Evolutionary conservation across 2,888 invertebrate genomes (phyloP).

Genomic region (Noctua janthe): DNA sequence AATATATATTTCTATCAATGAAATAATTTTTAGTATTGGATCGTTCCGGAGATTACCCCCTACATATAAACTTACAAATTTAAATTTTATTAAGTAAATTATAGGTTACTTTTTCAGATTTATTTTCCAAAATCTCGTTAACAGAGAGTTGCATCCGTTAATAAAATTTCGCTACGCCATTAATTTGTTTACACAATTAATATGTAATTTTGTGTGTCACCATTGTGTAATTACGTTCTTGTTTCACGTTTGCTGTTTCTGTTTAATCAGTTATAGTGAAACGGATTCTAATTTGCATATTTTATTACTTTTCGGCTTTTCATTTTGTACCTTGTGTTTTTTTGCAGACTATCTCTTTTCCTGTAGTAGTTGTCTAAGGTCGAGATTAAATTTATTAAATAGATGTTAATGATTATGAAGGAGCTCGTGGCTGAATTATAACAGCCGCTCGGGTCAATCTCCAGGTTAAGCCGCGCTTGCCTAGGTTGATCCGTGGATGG

Average conservation of each 20-base stretch:
- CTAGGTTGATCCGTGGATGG: neutral
- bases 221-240: constrained; percentile 52
- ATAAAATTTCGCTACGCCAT: constrained; percentile 37
- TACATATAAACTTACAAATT: too few species aligned
- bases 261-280: constrained; percentile 19
- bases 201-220: constrained; percentile 59
- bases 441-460: too few species aligned
- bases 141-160: constrained; percentile 14
- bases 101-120: too few species aligned
- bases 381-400: too few species aligned
- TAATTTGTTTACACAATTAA: constrained; percentile 60
- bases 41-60: too few species aligned
- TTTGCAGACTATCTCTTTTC: neutral
- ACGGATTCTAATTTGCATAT: constrained; percentile 40
- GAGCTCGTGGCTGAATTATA: too few species aligned
- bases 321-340: neutral
- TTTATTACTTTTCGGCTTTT: neutral
- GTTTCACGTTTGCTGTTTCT: constrained; percentile 21
- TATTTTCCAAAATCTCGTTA: constrained; percentile 21
- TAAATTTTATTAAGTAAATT: too few species aligned
- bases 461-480: neutral
- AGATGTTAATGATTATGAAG: too few species aligned
- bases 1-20: too few species aligned
- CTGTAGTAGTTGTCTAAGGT: neutral
- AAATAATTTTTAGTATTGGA: too few species aligned